A percentile compares a stretch with the other conserved stretches of the same genome.
phyloP scores from a whole-genome alignment of 2,888 invertebrate species.

The Gastracanthus pulcherrimus region DNA sequence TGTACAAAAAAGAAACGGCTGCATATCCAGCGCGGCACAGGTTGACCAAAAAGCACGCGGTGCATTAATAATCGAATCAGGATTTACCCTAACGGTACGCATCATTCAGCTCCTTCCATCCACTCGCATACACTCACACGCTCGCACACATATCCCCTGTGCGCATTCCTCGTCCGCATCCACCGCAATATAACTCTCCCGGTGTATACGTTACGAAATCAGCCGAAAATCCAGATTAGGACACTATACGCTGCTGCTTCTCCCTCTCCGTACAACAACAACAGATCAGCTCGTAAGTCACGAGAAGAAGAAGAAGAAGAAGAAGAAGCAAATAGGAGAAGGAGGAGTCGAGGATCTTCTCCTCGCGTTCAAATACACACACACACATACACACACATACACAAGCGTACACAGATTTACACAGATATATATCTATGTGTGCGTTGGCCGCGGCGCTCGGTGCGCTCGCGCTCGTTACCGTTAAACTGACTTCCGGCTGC shows the following conservation, averaged over 20 bases:
- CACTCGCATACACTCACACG: no score
- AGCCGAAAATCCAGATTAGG: conserved; percentile 53
- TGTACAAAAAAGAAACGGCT: no score
- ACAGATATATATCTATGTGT: not conserved
- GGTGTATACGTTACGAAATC: conserved; percentile 33
- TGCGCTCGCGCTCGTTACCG: conserved; percentile 67
- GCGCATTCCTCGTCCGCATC: not conserved
- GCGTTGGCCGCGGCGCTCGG: conserved; percentile 18
- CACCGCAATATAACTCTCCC: not conserved
- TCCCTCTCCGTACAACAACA: no score
- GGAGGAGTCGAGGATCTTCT: not conserved
- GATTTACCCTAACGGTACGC: conserved; percentile 37
- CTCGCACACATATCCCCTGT: no score
- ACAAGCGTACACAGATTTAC: no score
- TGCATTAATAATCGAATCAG: conserved; percentile 21
- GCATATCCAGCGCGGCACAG: not conserved
- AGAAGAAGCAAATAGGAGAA: no score
- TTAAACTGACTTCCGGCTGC: conserved; percentile 75
- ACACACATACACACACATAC: no score
- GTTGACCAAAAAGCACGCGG: not conserved
- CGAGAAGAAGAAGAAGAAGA: not conserved
- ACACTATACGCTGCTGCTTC: not conserved
- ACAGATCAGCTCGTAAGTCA: not conserved
- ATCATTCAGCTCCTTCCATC: not conserved
- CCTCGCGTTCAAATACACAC: not conserved